Conservation (phyloP, 1,140 invertebrate species). For the Drosophila navojoa region DNA sequence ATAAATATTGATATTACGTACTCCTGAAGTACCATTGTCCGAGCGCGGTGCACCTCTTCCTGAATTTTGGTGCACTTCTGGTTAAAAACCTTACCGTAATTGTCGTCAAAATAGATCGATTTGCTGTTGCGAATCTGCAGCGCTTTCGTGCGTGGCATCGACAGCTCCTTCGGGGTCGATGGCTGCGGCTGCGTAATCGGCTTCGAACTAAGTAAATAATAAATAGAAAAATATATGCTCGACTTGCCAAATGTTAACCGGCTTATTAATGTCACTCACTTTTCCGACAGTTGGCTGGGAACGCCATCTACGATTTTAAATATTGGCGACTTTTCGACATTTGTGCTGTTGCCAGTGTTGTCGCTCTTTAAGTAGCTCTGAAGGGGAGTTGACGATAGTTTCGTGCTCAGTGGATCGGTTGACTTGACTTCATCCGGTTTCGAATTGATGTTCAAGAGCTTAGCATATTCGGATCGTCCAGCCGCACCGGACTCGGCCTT, state of each 20-base stretch:
- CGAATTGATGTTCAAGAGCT: constrained; percentile 13
- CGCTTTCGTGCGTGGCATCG: constrained; percentile 4
- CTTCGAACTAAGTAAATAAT: too few species aligned
- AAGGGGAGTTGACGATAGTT: constrained; percentile 4
- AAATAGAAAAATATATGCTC: too few species aligned
- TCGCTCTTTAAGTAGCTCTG: background rate
- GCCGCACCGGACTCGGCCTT: background rate
- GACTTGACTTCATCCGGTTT: background rate
- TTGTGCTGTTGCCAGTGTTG: background rate
- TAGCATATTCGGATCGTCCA: constrained; percentile 18
- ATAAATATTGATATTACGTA: constrained; percentile 17
- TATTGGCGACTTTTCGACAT: background rate
- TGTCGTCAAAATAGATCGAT: constrained; percentile 37
- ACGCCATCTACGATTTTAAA: background rate
- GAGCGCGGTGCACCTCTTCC: constrained; percentile 7
- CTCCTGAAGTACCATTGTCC: constrained; percentile 13
- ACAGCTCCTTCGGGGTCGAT: too few species aligned
- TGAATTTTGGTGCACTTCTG: background rate
- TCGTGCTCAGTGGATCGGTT: constrained; percentile 10
- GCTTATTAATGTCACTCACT: constrained; percentile 2
- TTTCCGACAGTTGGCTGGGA: background rate
- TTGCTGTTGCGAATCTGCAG: constrained; percentile 36
- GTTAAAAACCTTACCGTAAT: constrained; percentile 16
- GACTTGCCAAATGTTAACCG: too few species aligned
- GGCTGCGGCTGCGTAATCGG: too few species aligned